Evolutionary conservation across 2,797 vertebrate species (phyloP).

Genomic region (Orestias chungarensis): DNA sequence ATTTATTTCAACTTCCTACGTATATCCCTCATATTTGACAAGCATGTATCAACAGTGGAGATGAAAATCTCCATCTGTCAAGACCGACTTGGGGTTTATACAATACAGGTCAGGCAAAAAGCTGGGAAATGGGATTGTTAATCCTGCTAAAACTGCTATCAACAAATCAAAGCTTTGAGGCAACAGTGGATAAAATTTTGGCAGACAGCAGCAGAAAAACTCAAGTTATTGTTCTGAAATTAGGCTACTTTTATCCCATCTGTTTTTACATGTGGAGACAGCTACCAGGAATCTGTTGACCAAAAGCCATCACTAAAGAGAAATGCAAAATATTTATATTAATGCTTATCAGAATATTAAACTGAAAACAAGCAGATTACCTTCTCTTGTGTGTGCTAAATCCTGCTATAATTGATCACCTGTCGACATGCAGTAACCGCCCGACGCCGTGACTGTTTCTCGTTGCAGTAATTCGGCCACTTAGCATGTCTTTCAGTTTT

Average conservation of each 20-base stretch:
- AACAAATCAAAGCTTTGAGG: background rate
- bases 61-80: too few relatives aligned
- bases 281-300: background rate
- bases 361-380: conserved; percentile 16
- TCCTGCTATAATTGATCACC: conserved; percentile 34
- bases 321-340: conserved; percentile 23
- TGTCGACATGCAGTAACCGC: conserved; percentile 53
- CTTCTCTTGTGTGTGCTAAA: conserved; percentile 23
- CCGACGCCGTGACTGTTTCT: conserved; percentile 81
- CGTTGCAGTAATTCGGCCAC: conserved; percentile 91
- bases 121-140: background rate
- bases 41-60: too few relatives aligned
- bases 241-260: conserved; percentile 5
- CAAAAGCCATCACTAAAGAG: conserved; percentile 18
- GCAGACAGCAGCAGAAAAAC: background rate
- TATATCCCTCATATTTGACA: too few relatives aligned
- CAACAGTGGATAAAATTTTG: background rate
- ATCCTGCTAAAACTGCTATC: background rate
- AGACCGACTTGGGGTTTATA: too few relatives aligned
- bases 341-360: conserved; percentile 13
- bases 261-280: background rate
- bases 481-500: conserved; percentile 99
- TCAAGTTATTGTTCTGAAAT: background rate
- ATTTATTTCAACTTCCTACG: too few relatives aligned
- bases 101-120: too few relatives aligned